Evolutionary conservation across 1,140 invertebrate genomes (phyloP).

Genomic region (Watersipora subatra): DNA sequence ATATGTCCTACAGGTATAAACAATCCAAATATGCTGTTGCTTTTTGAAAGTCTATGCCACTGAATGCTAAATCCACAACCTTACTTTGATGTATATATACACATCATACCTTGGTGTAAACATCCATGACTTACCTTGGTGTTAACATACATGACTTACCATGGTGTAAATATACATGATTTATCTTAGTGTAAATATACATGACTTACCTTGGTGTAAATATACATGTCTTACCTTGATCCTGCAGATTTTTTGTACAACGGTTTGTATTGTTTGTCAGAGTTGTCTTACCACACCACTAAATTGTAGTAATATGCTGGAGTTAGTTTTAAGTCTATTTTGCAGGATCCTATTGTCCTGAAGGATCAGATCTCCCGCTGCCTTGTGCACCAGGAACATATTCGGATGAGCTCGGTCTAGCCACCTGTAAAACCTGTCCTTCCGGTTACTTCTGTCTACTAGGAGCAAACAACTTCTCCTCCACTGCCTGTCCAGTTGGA

Average conservation of each 20-base stretch:
- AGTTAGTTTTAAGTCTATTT: neutral
- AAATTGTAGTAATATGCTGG: neutral
- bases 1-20: conserved; percentile 18
- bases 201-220: too few species aligned
- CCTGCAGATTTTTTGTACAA: too few species aligned
- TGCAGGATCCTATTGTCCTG: conserved; percentile 28
- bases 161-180: too few species aligned
- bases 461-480: conserved; percentile 17
- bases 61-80: too few species aligned
- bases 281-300: neutral
- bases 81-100: too few species aligned
- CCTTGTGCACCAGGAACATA: conserved; percentile 26
- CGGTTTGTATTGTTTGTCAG: neutral
- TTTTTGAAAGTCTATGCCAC: too few species aligned
- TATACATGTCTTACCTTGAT: too few species aligned
- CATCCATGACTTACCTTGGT: too few species aligned
- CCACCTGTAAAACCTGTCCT: conserved; percentile 21
- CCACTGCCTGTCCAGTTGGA: conserved; percentile 23
- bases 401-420: conserved; percentile 19
- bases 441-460: conserved; percentile 25
- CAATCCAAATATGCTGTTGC: too few species aligned
- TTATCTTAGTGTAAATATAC: too few species aligned
- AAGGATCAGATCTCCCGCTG: conserved; percentile 15
- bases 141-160: too few species aligned
- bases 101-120: too few species aligned